Conservation (phyloP, 1,140 invertebrate species). For the Lineus longissimus region DNA sequence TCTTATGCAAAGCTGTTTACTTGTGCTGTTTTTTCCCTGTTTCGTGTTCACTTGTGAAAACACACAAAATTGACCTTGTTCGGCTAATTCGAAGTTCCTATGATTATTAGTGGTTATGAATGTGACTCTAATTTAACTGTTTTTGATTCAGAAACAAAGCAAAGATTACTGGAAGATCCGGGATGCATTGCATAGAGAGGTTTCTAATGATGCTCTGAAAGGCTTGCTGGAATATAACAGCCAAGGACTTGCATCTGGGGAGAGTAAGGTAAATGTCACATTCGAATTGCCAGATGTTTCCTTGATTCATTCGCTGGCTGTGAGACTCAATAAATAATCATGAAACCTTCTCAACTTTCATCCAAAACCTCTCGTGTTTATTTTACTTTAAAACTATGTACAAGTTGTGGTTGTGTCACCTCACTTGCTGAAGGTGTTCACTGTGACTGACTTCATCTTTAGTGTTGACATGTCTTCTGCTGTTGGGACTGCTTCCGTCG, state of each 20-base stretch:
- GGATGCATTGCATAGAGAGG: slow-evolving; percentile 58
- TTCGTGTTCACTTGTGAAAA: too few relatives aligned
- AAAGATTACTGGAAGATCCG: slow-evolving; percentile 71
- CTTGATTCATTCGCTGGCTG: too few relatives aligned
- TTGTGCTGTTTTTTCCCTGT: too few relatives aligned
- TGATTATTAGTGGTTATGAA: background rate
- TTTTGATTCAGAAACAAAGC: slow-evolving; percentile 66
- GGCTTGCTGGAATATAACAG: slow-evolving; percentile 69
- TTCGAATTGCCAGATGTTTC: background rate
- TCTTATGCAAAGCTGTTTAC: too few relatives aligned
- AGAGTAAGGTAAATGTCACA: slow-evolving; percentile 59
- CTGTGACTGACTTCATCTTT: too few relatives aligned
- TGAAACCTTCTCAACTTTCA: background rate
- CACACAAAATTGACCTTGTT: background rate
- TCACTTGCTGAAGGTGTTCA: too few relatives aligned
- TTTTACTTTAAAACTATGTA: too few relatives aligned
- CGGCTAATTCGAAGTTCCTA: background rate
- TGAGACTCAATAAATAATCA: too few relatives aligned
- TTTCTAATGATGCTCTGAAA: slow-evolving; percentile 55
- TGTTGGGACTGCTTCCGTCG: too few relatives aligned
- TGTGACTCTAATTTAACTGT: background rate
- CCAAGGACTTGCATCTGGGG: slow-evolving; percentile 65
- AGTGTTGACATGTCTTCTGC: too few relatives aligned
- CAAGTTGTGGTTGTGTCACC: too few relatives aligned
- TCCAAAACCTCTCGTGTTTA: too few relatives aligned